Evolutionary conservation across 2,113 vertebrate genomes (phyloP).

Genomic region (Nanger granti): DNA sequence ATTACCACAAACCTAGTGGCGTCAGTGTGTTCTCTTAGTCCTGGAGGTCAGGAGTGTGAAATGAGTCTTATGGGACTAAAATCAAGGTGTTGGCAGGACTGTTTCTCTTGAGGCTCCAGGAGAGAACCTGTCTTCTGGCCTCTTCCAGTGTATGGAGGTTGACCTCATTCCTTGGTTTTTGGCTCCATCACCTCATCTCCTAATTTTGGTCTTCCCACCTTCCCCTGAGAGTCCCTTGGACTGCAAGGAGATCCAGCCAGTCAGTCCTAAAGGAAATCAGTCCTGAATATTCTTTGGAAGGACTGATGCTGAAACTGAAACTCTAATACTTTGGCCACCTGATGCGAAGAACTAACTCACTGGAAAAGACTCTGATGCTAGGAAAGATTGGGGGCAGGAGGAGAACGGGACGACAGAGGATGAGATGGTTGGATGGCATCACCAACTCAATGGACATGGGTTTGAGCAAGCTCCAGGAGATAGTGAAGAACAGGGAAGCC

Average conservation of each 20-base stretch:
- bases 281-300: neutral
- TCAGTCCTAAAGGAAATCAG: neutral
- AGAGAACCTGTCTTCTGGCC: neutral
- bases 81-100: neutral
- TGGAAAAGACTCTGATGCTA: neutral
- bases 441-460: neutral
- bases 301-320: neutral
- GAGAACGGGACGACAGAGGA: neutral
- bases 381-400: neutral
- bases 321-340: neutral
- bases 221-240: neutral
- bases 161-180: neutral
- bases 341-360: neutral
- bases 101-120: neutral
- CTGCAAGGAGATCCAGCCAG: neutral
- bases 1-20: neutral
- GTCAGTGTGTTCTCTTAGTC: neutral
- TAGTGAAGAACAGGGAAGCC: neutral
- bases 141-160: neutral
- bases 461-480: neutral
- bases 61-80: neutral
- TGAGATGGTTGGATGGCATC: neutral
- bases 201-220: neutral
- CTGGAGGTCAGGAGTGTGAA: neutral
- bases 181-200: neutral